Percentiles rank a stretch among this genome's conserved stretches.
Conservation (phyloP, 1,140 invertebrate species). For the Listronotus oregonensis region DNA sequence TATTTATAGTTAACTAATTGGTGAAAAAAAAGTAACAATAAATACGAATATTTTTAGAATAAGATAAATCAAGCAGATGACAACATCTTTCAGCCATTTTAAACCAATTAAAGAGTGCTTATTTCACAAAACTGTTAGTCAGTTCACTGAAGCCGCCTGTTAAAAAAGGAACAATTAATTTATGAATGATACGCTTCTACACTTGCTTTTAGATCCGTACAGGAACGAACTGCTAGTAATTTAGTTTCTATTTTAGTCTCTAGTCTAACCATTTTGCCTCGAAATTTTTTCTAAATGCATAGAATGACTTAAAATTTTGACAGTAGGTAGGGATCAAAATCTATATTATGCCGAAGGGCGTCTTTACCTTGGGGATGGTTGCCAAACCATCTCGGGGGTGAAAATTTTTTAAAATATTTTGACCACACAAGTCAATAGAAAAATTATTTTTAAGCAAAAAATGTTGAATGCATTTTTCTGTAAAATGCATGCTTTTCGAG, state of each 20-base stretch:
- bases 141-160: conserved; percentile 19
- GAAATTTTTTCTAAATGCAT: no score
- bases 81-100: conserved; percentile 23
- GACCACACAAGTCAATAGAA: no score
- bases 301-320: no score
- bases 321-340: no score
- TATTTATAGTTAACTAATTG: no score
- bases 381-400: no score
- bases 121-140: conserved; percentile 27
- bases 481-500: no score
- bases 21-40: neutral
- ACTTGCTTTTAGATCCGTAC: neutral
- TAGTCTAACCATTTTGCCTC: neutral
- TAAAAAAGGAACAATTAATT: conserved; percentile 27
- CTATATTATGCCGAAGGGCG: no score
- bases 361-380: no score
- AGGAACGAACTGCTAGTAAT: neutral
- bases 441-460: no score
- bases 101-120: conserved; percentile 34
- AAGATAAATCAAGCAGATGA: conserved; percentile 28
- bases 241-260: neutral
- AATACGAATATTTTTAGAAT: conserved; percentile 20
- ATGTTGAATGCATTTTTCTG: no score
- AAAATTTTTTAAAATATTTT: no score
- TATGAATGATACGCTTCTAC: conserved; percentile 23